phyloP scores from a whole-genome alignment of 2,797 vertebrate species.

The Hemibagrus guttatus region DNA sequence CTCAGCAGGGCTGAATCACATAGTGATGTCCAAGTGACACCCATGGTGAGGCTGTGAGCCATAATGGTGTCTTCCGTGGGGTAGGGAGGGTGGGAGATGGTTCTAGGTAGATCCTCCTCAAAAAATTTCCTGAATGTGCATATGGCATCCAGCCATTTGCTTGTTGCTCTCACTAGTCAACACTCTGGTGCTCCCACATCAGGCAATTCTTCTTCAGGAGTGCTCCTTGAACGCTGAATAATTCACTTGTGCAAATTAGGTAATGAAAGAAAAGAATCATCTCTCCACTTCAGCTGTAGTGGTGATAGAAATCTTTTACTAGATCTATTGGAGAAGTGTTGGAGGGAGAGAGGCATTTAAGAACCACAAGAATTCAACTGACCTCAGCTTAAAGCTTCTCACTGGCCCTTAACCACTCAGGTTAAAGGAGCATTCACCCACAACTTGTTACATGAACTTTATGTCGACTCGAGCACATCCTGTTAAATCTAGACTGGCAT shows the following conservation, averaged over 20 bases:
- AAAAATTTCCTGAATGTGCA: neutral
- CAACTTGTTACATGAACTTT: slow-evolving; percentile 22
- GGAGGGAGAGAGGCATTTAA: slow-evolving; percentile 5
- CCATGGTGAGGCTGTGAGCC: neutral
- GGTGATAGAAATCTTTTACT: slow-evolving; percentile 47
- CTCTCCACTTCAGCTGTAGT: slow-evolving; percentile 2
- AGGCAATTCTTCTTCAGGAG: neutral
- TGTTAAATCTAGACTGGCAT: slow-evolving; percentile 23
- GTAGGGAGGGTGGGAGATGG: neutral
- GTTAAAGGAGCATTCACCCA: slow-evolving; percentile 2
- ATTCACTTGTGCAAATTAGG: slow-evolving; percentile 54
- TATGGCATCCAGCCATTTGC: neutral
- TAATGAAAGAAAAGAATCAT: slow-evolving; percentile 46
- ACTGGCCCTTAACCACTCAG: slow-evolving; percentile 21
- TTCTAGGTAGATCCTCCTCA: neutral
- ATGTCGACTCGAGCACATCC: slow-evolving; percentile 16
- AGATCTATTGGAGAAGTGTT: slow-evolving; percentile 36
- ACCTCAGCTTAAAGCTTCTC: slow-evolving; percentile 7
- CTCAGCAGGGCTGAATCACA: too few species aligned
- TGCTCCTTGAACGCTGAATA: neutral
- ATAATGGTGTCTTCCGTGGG: neutral
- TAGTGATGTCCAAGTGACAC: neutral
- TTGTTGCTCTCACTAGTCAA: neutral
- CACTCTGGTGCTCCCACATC: neutral
- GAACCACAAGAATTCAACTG: slow-evolving; percentile 29